phyloP scores from a whole-genome alignment of 2,797 vertebrate genomes.

The Diglossa cyanea region DNA sequence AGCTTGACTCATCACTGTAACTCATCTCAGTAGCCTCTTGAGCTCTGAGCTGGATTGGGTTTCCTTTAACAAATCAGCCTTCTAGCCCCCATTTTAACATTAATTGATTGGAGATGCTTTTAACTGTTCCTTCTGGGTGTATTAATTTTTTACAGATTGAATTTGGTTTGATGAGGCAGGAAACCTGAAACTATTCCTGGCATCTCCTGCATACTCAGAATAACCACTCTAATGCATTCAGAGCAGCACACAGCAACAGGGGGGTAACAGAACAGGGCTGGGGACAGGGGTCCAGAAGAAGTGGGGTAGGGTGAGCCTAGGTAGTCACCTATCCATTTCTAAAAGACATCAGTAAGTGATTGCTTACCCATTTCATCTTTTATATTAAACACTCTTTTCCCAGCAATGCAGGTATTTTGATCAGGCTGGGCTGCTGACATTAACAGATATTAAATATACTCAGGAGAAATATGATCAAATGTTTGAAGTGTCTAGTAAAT shows the following conservation, averaged over 20 bases:
- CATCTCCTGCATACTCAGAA: conserved; percentile 62
- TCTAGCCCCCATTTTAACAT: conserved; percentile 52
- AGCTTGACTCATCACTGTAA: not conserved
- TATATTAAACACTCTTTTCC: conserved; percentile 36
- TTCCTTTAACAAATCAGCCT: conserved; percentile 60
- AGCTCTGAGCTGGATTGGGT: conserved; percentile 7
- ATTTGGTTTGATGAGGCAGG: conserved; percentile 66
- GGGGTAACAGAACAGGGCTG: not conserved
- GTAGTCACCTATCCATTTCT: conserved; percentile 33
- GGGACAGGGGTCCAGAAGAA: not conserved
- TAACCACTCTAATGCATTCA: conserved; percentile 59
- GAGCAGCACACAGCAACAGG: not conserved
- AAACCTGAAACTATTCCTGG: conserved; percentile 67
- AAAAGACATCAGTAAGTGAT: conserved; percentile 57
- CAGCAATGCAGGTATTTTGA: conserved; percentile 49
- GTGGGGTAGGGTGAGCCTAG: not conserved
- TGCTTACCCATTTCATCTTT: conserved; percentile 42
- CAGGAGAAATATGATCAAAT: conserved; percentile 68
- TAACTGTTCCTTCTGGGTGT: conserved; percentile 66
- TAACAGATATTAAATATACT: conserved; percentile 69
- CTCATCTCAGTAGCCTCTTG: not conserved
- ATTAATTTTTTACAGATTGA: conserved; percentile 70
- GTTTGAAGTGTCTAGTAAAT: conserved; percentile 68
- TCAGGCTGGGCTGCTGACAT: conserved; percentile 52
- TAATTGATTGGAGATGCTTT: conserved; percentile 72